Evolutionary conservation across 2,888 invertebrate genomes (phyloP), one percentile per base, ranked within the genome.

Genomic region (Leptothorax acervorum): DNA sequence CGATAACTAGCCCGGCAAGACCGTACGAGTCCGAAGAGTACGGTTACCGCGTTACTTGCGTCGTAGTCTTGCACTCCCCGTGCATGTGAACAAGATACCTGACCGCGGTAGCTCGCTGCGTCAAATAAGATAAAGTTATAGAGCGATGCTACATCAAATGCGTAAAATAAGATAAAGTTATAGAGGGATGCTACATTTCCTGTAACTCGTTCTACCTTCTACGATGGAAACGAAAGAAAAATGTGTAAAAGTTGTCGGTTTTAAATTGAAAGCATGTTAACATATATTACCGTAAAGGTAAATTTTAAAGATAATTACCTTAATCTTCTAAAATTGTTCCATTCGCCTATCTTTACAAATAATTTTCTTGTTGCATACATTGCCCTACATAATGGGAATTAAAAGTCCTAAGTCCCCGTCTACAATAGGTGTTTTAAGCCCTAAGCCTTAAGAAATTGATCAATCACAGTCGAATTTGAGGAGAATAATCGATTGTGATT

Each of bases 1-100:
- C 78, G 78, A 78, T 78, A 76, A 76, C 65, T 76, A 76, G 23
- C 48, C 35, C 63, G 35, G 48, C 75, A n/a, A 48, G 63, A 75
- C 45, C 39, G 48, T 48, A 23, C 73, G 57, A 18, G n/a, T 18
- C 15, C 74, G 65, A 63, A 63, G 65, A 65, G 65, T 76, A 76
- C 75, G 75, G 75, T 76, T 76, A 76, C n/a, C 23, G 39, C 62
- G 62, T 65, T 76, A 39, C 15, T 42, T 39, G 55, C 71, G 39
- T 71, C 39, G 60, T 31, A 74, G 60, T 31, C 74, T 23, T 23
- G 48, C 35, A 15, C 51, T 35, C 6, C 6, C 48, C 23, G 42
- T 9, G 35, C 35, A 51, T 62, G 35, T 11, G 48, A 35, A 48
- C 48, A 9, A 35, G 63, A 62, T 35, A 62, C 45, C 12, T 15